Base-by-base conservation (phyloP, 2,113 vertebrate genomes). In the Meriones unguiculatus region DNA sequence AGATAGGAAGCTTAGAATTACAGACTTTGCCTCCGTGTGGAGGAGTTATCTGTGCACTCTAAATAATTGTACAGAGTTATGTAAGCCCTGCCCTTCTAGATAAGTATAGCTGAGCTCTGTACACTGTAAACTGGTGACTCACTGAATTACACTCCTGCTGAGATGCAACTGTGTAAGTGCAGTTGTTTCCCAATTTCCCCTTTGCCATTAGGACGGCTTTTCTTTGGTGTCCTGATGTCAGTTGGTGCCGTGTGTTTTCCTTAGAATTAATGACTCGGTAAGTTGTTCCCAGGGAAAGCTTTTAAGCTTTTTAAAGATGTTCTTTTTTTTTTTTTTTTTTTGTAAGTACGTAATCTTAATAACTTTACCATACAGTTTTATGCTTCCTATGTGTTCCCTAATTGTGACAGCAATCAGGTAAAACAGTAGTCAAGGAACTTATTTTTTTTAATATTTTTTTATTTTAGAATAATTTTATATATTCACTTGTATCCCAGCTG, bases 221-320 rank as follows among this genome's bases (percentile, higher is more conserved):
- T 70, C 93, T 92, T 93, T 89, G 59, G 9, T 89, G 30, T 8
- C 75, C 50, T 94, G 5, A 98, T 35, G 0, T 92, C 87, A 67
- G 97, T 35, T 52, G 89, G 75, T 94, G 18, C 80, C 64, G 70
- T 95, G 28, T 25, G 32, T 95, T 7, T 82, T 93, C 32, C 72
- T 95, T 91, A 94, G 95, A 93, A 57, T 94, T 96, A 87, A 76
- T 84, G 87, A 87, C 69, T 95, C n/a, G 35, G 3, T 96, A 90
- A 76, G 87, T 95, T 94, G 85, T 95, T 94, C n/a, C 22, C 57
- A 84, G 7, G 13, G 57, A 28, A 84, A 84, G 57, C 57, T 41
- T 84, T 84, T n/a, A 84, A 84, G 57, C 57, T 41, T 84, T 84
- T n/a, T 41, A 84, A 85, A 65, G 82, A 94, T 87, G 38, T 41